phyloP scores from a whole-genome alignment of 2,113 vertebrate genomes.

The Probosciger aterrimus region DNA sequence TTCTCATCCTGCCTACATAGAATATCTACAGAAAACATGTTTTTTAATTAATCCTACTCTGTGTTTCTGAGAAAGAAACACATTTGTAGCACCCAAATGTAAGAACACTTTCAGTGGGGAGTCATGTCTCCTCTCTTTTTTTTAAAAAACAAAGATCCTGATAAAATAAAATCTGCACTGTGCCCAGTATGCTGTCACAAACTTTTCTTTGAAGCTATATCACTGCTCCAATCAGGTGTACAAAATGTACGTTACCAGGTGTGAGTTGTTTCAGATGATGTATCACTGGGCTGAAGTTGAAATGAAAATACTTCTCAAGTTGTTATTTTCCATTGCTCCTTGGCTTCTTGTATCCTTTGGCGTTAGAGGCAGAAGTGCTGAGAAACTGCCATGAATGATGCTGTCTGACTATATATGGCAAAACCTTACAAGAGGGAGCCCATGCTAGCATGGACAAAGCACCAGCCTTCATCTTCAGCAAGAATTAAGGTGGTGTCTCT shows the following conservation, averaged over 20 bases:
- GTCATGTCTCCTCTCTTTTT: background rate
- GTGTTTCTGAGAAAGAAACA: background rate
- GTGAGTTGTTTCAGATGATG: background rate
- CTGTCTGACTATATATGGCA: background rate
- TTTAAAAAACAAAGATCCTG: background rate
- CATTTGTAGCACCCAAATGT: background rate
- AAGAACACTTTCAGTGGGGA: background rate
- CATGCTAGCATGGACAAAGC: background rate
- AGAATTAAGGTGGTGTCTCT: background rate
- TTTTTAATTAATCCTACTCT: background rate
- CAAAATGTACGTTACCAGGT: background rate
- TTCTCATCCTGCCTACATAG: background rate
- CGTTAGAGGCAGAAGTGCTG: slow-evolving; percentile 11
- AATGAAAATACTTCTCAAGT: background rate
- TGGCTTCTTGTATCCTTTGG: background rate
- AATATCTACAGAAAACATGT: background rate
- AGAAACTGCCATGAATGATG: background rate
- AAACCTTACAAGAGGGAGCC: slow-evolving; percentile 18
- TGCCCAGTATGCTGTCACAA: background rate
- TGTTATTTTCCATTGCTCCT: slow-evolving; percentile 13
- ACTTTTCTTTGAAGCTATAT: background rate
- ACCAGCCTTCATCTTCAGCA: background rate
- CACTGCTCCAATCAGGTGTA: background rate
- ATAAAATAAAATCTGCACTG: background rate
- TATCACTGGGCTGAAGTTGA: background rate